A percentile compares a stretch with the other conserved stretches of the same genome.
Conservation (phyloP, 1,140 invertebrate genomes). For the Magallana angulata region DNA sequence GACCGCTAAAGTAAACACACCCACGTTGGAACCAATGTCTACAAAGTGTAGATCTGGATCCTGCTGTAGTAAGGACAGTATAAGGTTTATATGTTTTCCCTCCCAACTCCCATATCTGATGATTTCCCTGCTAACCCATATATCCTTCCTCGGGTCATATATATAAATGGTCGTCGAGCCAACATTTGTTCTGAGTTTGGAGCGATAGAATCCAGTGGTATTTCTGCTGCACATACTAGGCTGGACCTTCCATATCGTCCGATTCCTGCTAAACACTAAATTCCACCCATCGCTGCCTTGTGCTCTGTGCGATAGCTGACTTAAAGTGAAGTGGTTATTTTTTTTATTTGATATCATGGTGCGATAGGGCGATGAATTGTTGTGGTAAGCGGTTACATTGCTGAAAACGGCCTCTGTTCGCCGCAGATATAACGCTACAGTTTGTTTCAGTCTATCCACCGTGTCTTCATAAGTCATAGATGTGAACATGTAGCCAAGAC, state of each 20-base stretch:
- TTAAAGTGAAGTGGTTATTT: neutral
- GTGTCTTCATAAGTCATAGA: neutral
- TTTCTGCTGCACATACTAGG: neutral
- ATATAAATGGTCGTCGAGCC: constrained; percentile 50
- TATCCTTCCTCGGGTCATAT: constrained; percentile 47
- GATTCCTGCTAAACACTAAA: neutral
- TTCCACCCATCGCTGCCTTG: neutral
- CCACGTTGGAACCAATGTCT: constrained; percentile 54
- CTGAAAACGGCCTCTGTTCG: neutral
- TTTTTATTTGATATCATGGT: neutral
- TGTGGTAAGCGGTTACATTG: neutral
- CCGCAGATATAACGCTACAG: neutral
- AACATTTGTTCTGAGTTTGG: neutral
- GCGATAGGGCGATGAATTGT: neutral
- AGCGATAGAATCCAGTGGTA: neutral
- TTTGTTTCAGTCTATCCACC: neutral
- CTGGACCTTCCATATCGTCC: neutral
- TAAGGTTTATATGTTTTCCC: constrained; percentile 24
- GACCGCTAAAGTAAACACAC: constrained; percentile 48
- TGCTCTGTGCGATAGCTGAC: neutral
- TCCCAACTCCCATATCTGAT: constrained; percentile 35
- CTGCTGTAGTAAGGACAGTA: constrained; percentile 6
- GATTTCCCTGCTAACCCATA: constrained; percentile 36
- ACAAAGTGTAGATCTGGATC: constrained; percentile 44
- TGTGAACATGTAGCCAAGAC: neutral